Conservation (phyloP, 2,888 invertebrate genomes). For the Pollenia amentaria region DNA sequence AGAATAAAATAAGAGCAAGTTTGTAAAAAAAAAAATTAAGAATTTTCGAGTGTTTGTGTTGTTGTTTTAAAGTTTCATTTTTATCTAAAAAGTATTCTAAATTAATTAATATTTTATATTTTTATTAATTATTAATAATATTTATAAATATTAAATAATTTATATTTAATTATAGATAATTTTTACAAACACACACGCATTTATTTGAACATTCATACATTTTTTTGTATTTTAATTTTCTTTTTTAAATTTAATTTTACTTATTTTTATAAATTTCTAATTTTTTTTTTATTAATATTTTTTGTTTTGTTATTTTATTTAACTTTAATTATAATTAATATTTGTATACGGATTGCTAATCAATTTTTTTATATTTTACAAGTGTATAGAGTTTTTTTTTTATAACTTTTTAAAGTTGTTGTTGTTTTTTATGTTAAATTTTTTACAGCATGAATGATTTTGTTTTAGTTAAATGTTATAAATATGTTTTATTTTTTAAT, state of each 20-base stretch:
- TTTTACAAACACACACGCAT: conserved; percentile 70
- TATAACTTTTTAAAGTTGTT: conserved; percentile 46
- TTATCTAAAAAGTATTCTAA: conserved; percentile 67
- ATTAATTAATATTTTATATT: conserved; percentile 61
- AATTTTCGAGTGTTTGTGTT: conserved; percentile 40
- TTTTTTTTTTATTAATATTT: conserved; percentile 66
- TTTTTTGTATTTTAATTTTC: conserved; percentile 52
- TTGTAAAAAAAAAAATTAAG: conserved; percentile 49
- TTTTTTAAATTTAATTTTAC: conserved; percentile 67
- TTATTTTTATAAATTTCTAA: conserved; percentile 65
- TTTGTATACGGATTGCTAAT: conserved; percentile 74
- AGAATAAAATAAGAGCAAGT: conserved; percentile 38
- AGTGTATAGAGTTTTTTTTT: conserved; percentile 62
- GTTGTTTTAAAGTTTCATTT: conserved; percentile 38
- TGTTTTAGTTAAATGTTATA: conserved; percentile 58
- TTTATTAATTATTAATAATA: conserved; percentile 12
- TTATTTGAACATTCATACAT: conserved; percentile 71
- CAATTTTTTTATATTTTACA: conserved; percentile 69
- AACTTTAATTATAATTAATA: conserved; percentile 56
- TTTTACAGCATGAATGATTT: conserved; percentile 71
- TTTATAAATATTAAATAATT: conserved; percentile 52
- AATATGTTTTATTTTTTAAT: conserved; percentile 49
- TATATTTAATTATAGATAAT: conserved; percentile 72
- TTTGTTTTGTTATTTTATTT: conserved; percentile 49
- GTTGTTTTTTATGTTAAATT: conserved; percentile 38